Evolutionary conservation across 2,888 invertebrate species (phyloP), one percentile per base, ranked within the genome.

Genomic region (Gymnocheta viridis): DNA sequence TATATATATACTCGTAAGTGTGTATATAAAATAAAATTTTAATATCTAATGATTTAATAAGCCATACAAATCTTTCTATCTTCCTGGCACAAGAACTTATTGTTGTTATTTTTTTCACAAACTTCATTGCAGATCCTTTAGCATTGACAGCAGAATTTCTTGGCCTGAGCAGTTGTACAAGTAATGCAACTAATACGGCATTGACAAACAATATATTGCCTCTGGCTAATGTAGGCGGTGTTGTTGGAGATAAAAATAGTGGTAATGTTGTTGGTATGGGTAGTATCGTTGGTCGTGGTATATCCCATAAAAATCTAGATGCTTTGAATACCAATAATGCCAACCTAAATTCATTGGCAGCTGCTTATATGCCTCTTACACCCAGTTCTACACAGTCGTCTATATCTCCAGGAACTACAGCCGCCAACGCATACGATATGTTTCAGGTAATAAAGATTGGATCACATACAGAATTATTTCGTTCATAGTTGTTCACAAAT

Each of bases 331-430:
- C 69, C 27, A 82, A 74, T 32, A 77, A 79, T 38, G 74, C 29
- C 14, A 84, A 76, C 44, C 72, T 62, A 10, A 84, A 83, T 64
- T 54, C 84, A 47, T 70, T 86, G 80, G 80, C 82, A 64, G 85
- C 87, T 22, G 84, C 87, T 81, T 91, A 91, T 86, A 88, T 90
- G 85, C 90, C 91, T 24, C 85, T 91, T 41, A 91, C 91, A 78
- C 91, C 91, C 38, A 91, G 89, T 77, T 91, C 91, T 67, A 90
- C 91, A 41, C 91, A 91, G 85, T 91, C 91, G 17, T 91, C 91
- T 82, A 89, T 89, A 67, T 91, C 91, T 76, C 91, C 88, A 22
- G 88, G 91, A 73, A 90, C 89, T 73, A 87, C 89, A 58, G 85
- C 87, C 44, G 84, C 85, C 77, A 90, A 90, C 86, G 88, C 90